phyloP scores from a whole-genome alignment of 2,113 vertebrate species.

The Hypomesus transpacificus region DNA sequence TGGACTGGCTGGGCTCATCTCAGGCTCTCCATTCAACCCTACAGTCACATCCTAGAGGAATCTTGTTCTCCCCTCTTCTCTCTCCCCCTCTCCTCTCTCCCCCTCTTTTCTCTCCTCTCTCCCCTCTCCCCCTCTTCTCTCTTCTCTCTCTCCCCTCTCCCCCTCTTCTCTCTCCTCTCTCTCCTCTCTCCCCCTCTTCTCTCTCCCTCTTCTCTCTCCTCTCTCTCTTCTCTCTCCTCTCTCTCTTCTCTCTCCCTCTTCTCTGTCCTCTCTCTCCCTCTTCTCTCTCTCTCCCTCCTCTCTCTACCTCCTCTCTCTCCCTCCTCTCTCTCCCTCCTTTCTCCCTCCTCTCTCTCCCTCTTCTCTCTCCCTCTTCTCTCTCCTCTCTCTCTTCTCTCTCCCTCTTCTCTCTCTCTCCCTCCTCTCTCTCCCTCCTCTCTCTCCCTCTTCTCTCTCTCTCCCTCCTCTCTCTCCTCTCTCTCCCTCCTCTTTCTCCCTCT shows the following conservation, averaged over 20 bases:
- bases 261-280: conserved; percentile 18
- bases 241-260: conserved; percentile 23
- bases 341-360: conserved; percentile 50
- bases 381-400: conserved; percentile 56
- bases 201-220: conserved; percentile 44
- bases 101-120: conserved; percentile 30
- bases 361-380: conserved; percentile 42
- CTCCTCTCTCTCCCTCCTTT: conserved; percentile 8
- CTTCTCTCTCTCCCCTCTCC: conserved; percentile 63
- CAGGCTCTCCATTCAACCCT: conserved; percentile 15
- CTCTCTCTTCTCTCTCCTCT: too few species aligned
- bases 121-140: conserved; percentile 26
- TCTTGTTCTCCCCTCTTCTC: conserved; percentile 32
- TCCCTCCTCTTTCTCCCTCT: conserved; percentile 28
- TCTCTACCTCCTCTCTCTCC: conserved; percentile 54
- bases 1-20: conserved; percentile 24
- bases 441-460: conserved; percentile 2
- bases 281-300: conserved; percentile 45
- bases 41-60: conserved; percentile 57
- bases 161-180: conserved; percentile 60
- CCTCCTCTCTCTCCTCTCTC: conserved; percentile 30
- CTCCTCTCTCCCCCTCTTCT: conserved; percentile 33
- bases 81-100: conserved; percentile 32
- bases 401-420: too few species aligned
- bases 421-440: conserved; percentile 30